phyloP scores from a whole-genome alignment of 2,888 invertebrate species.

The Ormyrus rosae region DNA sequence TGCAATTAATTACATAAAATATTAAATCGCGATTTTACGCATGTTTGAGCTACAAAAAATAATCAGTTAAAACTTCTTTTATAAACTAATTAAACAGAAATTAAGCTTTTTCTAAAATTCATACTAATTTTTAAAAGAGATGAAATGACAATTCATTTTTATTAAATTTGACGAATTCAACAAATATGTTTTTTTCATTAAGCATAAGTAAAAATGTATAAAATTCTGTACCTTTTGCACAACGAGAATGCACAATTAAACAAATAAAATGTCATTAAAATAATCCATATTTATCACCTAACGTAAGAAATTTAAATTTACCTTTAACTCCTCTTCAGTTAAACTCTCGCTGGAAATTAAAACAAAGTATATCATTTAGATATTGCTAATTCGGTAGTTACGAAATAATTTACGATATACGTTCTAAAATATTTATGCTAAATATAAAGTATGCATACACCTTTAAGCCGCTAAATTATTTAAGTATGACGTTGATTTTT shows the following conservation, averaged over 20 bases:
- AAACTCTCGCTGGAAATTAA: slow-evolving; percentile 65
- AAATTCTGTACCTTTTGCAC: slow-evolving; percentile 36
- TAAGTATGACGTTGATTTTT: slow-evolving; percentile 50
- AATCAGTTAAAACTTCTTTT: not conserved
- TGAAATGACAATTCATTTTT: too few relatives aligned
- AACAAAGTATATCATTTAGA: slow-evolving; percentile 19
- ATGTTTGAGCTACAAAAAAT: not conserved
- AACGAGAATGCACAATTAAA: slow-evolving; percentile 21
- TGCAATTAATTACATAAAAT: slow-evolving; percentile 55
- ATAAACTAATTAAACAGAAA: not conserved
- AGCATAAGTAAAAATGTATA: not conserved
- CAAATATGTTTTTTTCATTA: not conserved
- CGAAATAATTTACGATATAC: too few relatives aligned
- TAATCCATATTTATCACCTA: not conserved
- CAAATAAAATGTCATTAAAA: slow-evolving; percentile 15
- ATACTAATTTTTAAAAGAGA: slow-evolving; percentile 17
- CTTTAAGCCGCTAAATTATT: slow-evolving; percentile 56
- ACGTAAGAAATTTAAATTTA: slow-evolving; percentile 56
- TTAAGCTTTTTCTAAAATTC: slow-evolving; percentile 28
- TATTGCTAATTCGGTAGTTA: too few relatives aligned
- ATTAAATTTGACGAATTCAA: not conserved
- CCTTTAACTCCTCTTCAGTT: slow-evolving; percentile 70
- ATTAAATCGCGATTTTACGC: not conserved
- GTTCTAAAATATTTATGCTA: not conserved
- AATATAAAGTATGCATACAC: not conserved